These are phyloP conservation scores for Drosophila eugracilis DNA, from an alignment of 1,140 invertebrate genomes.

Conservation along the genomic window DNA sequence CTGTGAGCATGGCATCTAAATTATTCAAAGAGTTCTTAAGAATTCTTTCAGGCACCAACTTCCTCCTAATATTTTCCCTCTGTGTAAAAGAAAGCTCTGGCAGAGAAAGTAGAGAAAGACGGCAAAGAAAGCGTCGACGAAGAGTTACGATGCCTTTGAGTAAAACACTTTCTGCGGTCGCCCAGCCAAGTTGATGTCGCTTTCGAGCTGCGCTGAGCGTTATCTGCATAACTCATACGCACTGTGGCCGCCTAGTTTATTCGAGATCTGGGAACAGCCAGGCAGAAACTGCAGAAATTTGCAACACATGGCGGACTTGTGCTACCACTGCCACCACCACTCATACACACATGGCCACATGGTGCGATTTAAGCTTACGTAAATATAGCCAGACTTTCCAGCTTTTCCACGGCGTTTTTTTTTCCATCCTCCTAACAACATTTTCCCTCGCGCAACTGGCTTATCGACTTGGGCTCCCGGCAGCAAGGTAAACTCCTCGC, in stretches of 20 bases:
- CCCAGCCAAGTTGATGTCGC: constrained; percentile 29
- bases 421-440: constrained; percentile 34
- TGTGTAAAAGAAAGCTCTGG: constrained; percentile 11
- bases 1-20: no score
- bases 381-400: constrained; percentile 50
- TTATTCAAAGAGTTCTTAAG: no score
- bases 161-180: constrained; percentile 60
- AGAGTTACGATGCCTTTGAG: constrained; percentile 70
- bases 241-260: constrained; percentile 56
- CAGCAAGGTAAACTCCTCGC: constrained; percentile 44
- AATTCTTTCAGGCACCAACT: no score
- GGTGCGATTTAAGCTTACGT: constrained; percentile 55
- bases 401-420: constrained; percentile 30
- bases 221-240: constrained; percentile 77
- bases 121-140: constrained; percentile 16
- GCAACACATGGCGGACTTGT: constrained; percentile 38
- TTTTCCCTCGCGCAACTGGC: constrained; percentile 37
- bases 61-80: not conserved
- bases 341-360: constrained; percentile 12
- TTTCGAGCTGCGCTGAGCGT: constrained; percentile 30
- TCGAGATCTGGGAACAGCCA: constrained; percentile 24
- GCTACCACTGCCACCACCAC: not conserved
- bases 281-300: constrained; percentile 49
- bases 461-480: constrained; percentile 56
- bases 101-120: constrained; percentile 4